Evolutionary conservation across 2,888 invertebrate species (phyloP).

Genomic region (Lepidonotus clava): DNA sequence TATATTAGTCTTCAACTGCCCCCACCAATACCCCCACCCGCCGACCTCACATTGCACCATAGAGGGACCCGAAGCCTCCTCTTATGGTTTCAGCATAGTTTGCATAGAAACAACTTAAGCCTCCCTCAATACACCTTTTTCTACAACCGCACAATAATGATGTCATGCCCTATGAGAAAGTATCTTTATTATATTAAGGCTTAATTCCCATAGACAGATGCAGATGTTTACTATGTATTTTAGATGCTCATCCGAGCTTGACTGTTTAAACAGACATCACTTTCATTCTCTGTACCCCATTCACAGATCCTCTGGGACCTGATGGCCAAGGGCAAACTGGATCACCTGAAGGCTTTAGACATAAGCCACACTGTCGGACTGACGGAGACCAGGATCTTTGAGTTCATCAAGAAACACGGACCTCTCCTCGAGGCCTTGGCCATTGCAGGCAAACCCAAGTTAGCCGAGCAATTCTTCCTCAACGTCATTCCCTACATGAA

Average conservation of each 20-base stretch:
- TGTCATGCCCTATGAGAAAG: background rate
- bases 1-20: too few relatives aligned
- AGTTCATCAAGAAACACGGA: conserved; percentile 94
- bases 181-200: background rate
- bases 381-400: conserved; percentile 93
- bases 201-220: too few relatives aligned
- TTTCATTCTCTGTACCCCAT: background rate
- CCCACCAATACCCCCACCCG: too few relatives aligned
- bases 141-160: too few relatives aligned
- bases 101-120: too few relatives aligned
- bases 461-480: conserved; percentile 99
- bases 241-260: too few relatives aligned
- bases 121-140: too few relatives aligned
- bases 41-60: too few relatives aligned
- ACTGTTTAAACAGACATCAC: background rate
- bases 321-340: conserved; percentile 89
- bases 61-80: too few relatives aligned
- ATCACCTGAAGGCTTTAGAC: conserved; percentile 92
- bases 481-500: conserved; percentile 94
- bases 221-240: too few relatives aligned
- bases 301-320: conserved; percentile 90
- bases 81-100: too few relatives aligned
- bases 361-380: conserved; percentile 97
- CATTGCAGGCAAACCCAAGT: conserved; percentile 97
- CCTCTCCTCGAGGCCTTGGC: conserved; percentile 92